These are phyloP conservation scores for Tauraco erythrolophus DNA, from an alignment of 2,113 vertebrate genomes.

Conservation along the genomic window DNA sequence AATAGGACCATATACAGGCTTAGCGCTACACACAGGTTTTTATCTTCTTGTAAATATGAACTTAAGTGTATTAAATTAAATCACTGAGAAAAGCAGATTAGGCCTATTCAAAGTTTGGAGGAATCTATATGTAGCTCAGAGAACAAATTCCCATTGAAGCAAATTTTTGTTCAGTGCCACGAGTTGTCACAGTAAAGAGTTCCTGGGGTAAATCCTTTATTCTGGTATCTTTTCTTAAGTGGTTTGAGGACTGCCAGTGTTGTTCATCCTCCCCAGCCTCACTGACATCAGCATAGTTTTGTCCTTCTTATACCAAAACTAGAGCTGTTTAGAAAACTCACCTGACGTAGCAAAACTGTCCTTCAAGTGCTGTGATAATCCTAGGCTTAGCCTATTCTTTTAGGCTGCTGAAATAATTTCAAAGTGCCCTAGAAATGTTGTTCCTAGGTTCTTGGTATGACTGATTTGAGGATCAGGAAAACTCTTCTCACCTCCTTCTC, in stretches of 20 bases:
- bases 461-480: background rate
- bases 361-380: background rate
- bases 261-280: background rate
- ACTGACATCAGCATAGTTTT: background rate
- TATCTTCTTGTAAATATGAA: background rate
- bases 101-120: background rate
- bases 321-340: background rate
- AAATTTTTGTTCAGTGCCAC: background rate
- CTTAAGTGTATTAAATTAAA: background rate
- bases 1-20: background rate
- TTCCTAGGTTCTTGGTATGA: background rate
- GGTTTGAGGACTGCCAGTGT: background rate
- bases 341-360: background rate
- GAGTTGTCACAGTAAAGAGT: background rate
- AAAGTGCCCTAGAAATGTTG: background rate
- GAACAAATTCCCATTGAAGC: background rate
- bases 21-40: background rate
- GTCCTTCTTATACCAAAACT: background rate
- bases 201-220: background rate
- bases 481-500: background rate
- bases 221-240: background rate
- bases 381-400: background rate
- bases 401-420: background rate
- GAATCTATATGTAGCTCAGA: background rate
- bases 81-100: constrained; percentile 11